phyloP scores from a whole-genome alignment of 1,140 invertebrate species.

The Pogonus chalceus region DNA sequence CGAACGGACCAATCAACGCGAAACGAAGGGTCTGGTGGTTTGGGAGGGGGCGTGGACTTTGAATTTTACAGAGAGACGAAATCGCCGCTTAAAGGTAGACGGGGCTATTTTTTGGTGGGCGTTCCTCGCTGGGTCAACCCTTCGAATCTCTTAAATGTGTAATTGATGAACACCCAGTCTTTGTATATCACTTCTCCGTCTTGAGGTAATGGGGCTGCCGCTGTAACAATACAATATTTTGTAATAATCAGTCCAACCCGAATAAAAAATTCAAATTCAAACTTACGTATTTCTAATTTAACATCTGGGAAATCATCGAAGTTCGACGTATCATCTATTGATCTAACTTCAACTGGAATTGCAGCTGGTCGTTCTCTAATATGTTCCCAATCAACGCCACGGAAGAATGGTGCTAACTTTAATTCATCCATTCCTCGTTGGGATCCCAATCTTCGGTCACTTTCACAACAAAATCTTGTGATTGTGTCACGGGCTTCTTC shows the following conservation, averaged over 20 bases:
- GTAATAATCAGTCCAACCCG: background rate
- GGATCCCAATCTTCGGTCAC: constrained; percentile 80
- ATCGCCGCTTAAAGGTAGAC: no score
- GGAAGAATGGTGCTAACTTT: constrained; percentile 78
- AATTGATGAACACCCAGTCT: constrained; percentile 99
- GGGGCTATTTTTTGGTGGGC: constrained; percentile 63
- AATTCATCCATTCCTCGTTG: constrained; percentile 83
- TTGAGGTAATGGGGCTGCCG: constrained; percentile 68
- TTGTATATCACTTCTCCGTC: constrained; percentile 83
- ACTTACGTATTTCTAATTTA: constrained; percentile 96
- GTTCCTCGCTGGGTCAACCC: constrained; percentile 82
- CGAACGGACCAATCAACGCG: no score
- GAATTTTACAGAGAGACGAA: no score
- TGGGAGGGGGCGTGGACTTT: no score
- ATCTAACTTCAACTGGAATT: constrained; percentile 88
- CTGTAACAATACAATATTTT: constrained; percentile 42
- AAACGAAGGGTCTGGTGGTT: no score
- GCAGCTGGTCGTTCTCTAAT: constrained; percentile 94
- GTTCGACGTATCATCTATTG: constrained; percentile 97
- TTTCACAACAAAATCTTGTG: constrained; percentile 88
- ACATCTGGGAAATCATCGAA: constrained; percentile 99
- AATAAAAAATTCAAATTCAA: constrained; percentile 12
- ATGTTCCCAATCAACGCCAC: constrained; percentile 92
- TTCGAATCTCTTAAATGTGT: constrained; percentile 98
- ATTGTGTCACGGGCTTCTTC: constrained; percentile 84